Base-by-base conservation (phyloP, 2,888 invertebrate species). In the Phyllotreta cruciferae region DNA sequence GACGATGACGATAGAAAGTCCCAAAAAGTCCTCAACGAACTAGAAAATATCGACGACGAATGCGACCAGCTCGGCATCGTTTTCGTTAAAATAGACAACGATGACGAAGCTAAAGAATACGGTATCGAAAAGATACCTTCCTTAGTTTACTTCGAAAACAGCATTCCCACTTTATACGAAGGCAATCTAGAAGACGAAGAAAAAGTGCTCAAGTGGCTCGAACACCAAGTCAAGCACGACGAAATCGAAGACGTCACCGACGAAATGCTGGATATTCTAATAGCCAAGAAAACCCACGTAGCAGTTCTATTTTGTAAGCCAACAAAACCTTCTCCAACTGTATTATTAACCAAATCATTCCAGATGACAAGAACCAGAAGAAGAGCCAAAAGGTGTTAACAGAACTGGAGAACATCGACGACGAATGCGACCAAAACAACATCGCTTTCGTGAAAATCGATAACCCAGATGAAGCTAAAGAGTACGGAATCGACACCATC, bases 241-340 rank as follows among this genome's bases (percentile, higher is more conserved):
- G 93, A 95, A 83, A 96, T 96, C 73, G 95, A 96, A 83, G 95
- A 96, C 77, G 90, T 96, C 61, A 96, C 94, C 11, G 94, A 95
- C 80, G 94, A 96, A 85, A 94, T 96, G 94, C 84, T 96, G 68
- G 94, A 94, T 78, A 85, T 93, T 77, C 89, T 96, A 71, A 90
- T 96, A 72, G 90, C 90, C 66, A 93, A 92, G 83, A 92, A 93
- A 89, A 90, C 89, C 6, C 90, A 92, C 79, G 93, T 96, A 70
- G 95, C 94, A 53, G 95, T 94, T 57, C 83, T 96, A 73, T 96
- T 95, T 84, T 95, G 95, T 94, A 86, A 90, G 91, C 66, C 10
- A 7, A 44, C 38, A 36, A 8, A 9, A 24, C 41, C n/a, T 53
- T 54, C 47, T 52, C 8, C 3, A 10, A 34, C 8, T 14, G 36